Conservation (phyloP, 1,140 invertebrate genomes). For the Limonius californicus region DNA sequence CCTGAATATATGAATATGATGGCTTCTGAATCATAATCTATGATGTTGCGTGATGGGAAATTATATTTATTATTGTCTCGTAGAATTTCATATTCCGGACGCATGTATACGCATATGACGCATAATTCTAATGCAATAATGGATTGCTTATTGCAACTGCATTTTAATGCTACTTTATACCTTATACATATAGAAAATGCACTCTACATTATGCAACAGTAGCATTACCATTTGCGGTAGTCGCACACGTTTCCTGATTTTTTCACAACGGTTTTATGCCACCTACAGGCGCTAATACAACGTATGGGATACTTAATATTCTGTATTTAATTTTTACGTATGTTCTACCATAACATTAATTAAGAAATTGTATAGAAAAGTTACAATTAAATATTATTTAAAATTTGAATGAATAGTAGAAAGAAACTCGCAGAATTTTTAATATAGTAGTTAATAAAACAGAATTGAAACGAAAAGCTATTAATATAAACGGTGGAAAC, state of each 20-base stretch:
- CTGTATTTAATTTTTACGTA: too few species aligned
- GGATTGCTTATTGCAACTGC: background rate
- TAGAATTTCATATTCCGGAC: background rate
- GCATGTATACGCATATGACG: background rate
- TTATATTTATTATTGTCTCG: conserved; percentile 32
- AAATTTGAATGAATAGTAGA: too few species aligned
- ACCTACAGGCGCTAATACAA: too few species aligned
- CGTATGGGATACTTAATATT: too few species aligned
- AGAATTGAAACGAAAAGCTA: too few species aligned
- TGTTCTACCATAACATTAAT: too few species aligned
- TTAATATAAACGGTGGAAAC: too few species aligned
- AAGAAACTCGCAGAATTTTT: too few species aligned
- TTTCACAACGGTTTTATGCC: too few species aligned
- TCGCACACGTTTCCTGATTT: background rate
- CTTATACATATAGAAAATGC: background rate
- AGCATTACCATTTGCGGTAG: background rate
- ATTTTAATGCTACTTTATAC: background rate
- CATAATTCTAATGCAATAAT: conserved; percentile 2
- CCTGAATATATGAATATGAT: conserved; percentile 37
- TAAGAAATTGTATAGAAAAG: too few species aligned
- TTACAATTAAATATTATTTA: too few species aligned
- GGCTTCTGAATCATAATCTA: conserved; percentile 38
- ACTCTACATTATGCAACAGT: background rate
- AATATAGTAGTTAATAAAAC: too few species aligned
- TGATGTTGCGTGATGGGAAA: conserved; percentile 35